Evolutionary conservation across 1,140 invertebrate species (phyloP).

Genomic region (Drosophila micromelanica): DNA sequence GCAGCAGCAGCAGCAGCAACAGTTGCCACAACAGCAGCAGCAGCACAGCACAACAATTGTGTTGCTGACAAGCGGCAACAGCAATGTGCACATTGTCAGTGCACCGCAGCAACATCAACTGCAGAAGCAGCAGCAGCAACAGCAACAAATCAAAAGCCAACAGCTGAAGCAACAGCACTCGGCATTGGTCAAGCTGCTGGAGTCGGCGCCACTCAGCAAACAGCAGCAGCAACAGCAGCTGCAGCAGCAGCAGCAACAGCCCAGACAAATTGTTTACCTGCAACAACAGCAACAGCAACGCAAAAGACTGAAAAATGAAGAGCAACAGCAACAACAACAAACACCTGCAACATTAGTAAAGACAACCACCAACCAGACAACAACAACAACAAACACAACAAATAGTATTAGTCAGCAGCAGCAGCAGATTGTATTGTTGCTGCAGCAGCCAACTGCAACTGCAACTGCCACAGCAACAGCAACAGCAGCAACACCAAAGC

Average conservation of each 20-base stretch:
- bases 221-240: slow-evolving; percentile 45
- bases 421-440: slow-evolving; percentile 70
- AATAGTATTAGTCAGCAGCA: slow-evolving; percentile 82
- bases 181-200: slow-evolving; percentile 80
- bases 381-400: slow-evolving; percentile 72
- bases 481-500: slow-evolving; percentile 63
- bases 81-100: slow-evolving; percentile 63
- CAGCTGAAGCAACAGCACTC: slow-evolving; percentile 82
- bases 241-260: slow-evolving; percentile 57
- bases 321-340: slow-evolving; percentile 56
- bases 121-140: slow-evolving; percentile 45
- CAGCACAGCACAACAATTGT: slow-evolving; percentile 74
- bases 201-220: slow-evolving; percentile 76
- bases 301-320: slow-evolving; percentile 83
- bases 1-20: slow-evolving; percentile 40
- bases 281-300: slow-evolving; percentile 71
- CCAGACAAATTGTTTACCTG: slow-evolving; percentile 76
- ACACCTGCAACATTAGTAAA: slow-evolving; percentile 78
- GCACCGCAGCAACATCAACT: slow-evolving; percentile 47
- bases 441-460: slow-evolving; percentile 53
- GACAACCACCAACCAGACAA: slow-evolving; percentile 64
- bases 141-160: slow-evolving; percentile 68
- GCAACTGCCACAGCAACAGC: slow-evolving; percentile 31
- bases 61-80: slow-evolving; percentile 58
- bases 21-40: slow-evolving; percentile 44